Conservation (phyloP, 2,797 vertebrate species). For the Poliocrania exsul region DNA sequence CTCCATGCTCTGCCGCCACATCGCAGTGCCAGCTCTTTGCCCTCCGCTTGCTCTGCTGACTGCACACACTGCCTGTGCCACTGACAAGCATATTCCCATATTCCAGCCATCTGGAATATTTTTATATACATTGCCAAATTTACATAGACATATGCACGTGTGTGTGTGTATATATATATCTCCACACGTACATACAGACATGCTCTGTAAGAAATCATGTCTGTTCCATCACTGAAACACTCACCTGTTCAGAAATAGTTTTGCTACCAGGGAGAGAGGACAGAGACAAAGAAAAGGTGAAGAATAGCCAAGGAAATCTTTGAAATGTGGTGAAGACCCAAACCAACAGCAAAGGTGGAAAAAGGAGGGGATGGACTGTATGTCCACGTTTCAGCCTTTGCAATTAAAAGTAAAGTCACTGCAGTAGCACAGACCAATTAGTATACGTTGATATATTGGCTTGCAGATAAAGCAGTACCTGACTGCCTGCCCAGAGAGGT, state of each 20-base stretch:
- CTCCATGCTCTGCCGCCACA: neutral
- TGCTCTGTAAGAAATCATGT: neutral
- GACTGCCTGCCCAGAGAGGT: neutral
- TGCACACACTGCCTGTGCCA: neutral
- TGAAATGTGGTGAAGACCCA: neutral
- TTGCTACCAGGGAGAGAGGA: neutral
- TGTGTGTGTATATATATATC: too few relatives aligned
- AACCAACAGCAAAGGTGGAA: neutral
- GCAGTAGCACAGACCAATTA: neutral
- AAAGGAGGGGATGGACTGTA: neutral
- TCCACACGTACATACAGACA: rapidly evolving
- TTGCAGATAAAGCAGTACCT: neutral
- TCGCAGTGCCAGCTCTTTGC: neutral
- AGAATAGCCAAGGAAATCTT: neutral
- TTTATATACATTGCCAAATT: neutral
- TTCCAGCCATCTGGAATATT: neutral
- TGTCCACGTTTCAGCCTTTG: neutral
- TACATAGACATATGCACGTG: neutral
- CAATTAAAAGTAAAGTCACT: neutral
- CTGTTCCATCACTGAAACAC: neutral
- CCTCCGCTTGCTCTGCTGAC: neutral
- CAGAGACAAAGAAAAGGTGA: neutral
- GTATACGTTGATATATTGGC: neutral
- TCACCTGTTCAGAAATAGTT: neutral
- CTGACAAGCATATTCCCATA: neutral